Percentiles rank a stretch among this genome's conserved stretches.
Evolutionary conservation across 92 coral and sea anemone genomes (phyloP).

Genomic region (Anthopleura xanthogrammica): DNA sequence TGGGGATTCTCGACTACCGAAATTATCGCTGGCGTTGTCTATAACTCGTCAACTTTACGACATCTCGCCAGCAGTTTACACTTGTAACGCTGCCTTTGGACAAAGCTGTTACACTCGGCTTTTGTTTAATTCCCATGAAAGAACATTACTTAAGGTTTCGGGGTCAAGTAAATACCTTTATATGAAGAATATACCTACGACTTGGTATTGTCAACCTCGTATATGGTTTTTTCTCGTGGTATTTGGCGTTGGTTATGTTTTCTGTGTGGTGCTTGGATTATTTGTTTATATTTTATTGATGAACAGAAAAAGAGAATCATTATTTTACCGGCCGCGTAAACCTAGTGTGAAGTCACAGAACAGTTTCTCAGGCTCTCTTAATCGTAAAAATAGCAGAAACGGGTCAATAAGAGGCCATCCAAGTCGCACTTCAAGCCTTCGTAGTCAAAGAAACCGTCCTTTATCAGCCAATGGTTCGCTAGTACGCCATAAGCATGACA

Average conservation of each 20-base stretch:
- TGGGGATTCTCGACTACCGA: slow-evolving; percentile 38
- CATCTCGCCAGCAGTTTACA: slow-evolving; percentile 44
- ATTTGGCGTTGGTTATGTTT: slow-evolving; percentile 61
- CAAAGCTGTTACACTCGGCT: slow-evolving; percentile 58
- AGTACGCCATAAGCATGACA: not conserved
- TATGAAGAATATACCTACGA: slow-evolving; percentile 42
- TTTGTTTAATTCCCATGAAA: slow-evolving; percentile 70
- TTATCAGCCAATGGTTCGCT: slow-evolving; percentile 32
- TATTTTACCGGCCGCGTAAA: slow-evolving; percentile 15
- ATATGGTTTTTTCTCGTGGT: slow-evolving; percentile 79
- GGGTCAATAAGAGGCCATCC: slow-evolving; percentile 53
- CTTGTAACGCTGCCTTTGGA: slow-evolving; percentile 59
- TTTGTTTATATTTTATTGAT: slow-evolving; percentile 45
- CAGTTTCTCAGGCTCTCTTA: slow-evolving; percentile 24
- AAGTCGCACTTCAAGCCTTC: slow-evolving; percentile 60
- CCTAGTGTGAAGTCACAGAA: slow-evolving; percentile 29
- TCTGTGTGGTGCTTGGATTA: slow-evolving; percentile 32
- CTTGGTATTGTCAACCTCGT: slow-evolving; percentile 80
- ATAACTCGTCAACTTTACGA: slow-evolving; percentile 64
- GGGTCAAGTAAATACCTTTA: slow-evolving; percentile 31
- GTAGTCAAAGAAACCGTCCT: slow-evolving; percentile 51
- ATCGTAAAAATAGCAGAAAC: slow-evolving; percentile 2
- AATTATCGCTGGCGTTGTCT: slow-evolving; percentile 41
- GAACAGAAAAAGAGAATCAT: slow-evolving; percentile 29
- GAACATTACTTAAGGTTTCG: slow-evolving; percentile 59